Evolutionary conservation across 2,888 invertebrate species (phyloP), one percentile per base, ranked within the genome.

Genomic region (Drosophila meridionalis): DNA sequence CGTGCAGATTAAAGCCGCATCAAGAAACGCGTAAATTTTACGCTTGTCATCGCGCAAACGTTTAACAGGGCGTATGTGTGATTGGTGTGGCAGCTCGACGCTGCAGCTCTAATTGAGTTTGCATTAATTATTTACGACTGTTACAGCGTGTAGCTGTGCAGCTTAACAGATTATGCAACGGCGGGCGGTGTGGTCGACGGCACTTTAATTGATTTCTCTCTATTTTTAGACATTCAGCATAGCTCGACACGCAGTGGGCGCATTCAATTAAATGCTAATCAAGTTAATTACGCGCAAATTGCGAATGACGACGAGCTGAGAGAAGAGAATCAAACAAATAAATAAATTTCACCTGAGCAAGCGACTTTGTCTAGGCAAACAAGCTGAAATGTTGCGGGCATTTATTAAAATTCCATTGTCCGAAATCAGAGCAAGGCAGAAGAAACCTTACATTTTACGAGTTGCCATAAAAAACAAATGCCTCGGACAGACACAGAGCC

Each of bases 41-140:
- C 65, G 56, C 53, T 28, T 26, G 9, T 32, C 56, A 55, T 38
- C 61, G 60, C 70, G 69, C 59, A 74, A 77, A 32, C 74, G 82
- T 72, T 83, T 72, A 76, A 64, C 87, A 55, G 34, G 32, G 70
- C 76, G 70, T 72, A 64, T 82, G 60, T 26, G 83, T 63, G 72
- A 86, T 80, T 65, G 69, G 30, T 43, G 4, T 36, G n/a, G 36
- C 14, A 9, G 1, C 6, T 36, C 4, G 9, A 40, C 6, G 12
- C n/a, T 11, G 38, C 47, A 5, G 0, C 32, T 50, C n/a, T 60
- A 57, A 68, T 63, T 63, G 43, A 60, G 52, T 55, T 42, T 36
- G 12, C 38, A 38, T 42, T 48, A 34, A 66, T 66, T 50, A 55
- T 40, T n/a, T 28, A 34, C 36, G 30, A 60, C 28, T 47, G 32